phyloP scores from a whole-genome alignment of 2,113 vertebrate genomes.

The Catharus minimus region DNA sequence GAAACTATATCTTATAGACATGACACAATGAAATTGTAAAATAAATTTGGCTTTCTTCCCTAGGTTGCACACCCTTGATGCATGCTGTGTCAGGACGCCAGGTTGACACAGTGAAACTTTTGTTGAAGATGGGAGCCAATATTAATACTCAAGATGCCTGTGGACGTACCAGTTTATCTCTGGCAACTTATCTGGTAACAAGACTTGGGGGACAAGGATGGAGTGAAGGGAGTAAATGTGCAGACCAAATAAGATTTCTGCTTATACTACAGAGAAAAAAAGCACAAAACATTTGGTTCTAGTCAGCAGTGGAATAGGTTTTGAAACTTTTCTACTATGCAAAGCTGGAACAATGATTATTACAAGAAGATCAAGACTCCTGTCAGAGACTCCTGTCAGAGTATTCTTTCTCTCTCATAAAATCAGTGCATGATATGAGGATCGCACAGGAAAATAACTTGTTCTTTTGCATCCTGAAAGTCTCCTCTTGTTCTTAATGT shows the following conservation, averaged over 20 bases:
- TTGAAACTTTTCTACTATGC: neutral
- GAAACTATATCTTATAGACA: neutral
- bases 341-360: neutral
- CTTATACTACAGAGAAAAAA: neutral
- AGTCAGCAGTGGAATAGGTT: neutral
- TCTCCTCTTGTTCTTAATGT: neutral
- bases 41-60: conserved; percentile 32
- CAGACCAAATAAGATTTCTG: neutral
- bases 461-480: neutral
- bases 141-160: conserved; percentile 87
- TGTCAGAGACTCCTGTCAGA: neutral
- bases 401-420: neutral
- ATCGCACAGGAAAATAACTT: neutral
- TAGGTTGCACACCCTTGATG: conserved; percentile 86
- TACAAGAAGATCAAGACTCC: neutral
- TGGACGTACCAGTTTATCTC: conserved; percentile 85
- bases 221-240: neutral
- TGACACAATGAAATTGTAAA: conserved; percentile 1
- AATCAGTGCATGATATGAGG: neutral
- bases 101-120: conserved; percentile 87
- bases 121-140: conserved; percentile 91
- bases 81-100: conserved; percentile 89
- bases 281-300: neutral
- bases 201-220: neutral
- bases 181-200: conserved; percentile 87